Evolutionary conservation across 2,888 invertebrate species (phyloP), one percentile per base, ranked within the genome.

Genomic region (Lepidonotus clava): DNA sequence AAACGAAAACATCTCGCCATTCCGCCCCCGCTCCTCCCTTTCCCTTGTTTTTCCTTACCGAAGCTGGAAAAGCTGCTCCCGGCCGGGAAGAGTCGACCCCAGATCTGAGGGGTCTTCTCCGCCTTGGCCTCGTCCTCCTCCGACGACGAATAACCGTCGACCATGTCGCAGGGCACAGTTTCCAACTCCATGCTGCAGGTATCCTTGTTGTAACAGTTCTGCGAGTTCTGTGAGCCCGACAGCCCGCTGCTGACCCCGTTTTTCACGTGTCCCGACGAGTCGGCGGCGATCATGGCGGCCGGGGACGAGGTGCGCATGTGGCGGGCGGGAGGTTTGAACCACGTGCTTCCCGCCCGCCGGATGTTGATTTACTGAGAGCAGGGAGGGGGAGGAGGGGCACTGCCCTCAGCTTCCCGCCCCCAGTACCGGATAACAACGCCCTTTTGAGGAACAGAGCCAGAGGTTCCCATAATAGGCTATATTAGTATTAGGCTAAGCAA

Each of bases 71-170:
- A 93, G 87, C 92, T 91, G 61, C 90, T 85, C 0, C 92, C 92
- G 5, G 93, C 90, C 0, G 93, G 93, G 86, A 93, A 92, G 14
- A 93, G 88, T 77, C 92, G 87, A 4, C 92, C 93, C 93, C 93
- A 93, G 0, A 89, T 77, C 0, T 89, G 87, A n/a, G n/a, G n/a
- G 0, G 87, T 88, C 0, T 89, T 87, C 5, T 88, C 88, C 38
- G 88, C 88, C 14, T 90, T 90, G 0, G 91, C 91, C 21, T 92
- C 92, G 28, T 92, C 92, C 40, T 90, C 91, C n/a, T n/a, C n/a
- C n/a, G n/a, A n/a, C 14, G 67, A 86, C 46, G 87, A 90, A 21
- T 91, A 90, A n/a, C 91, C 92, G 76, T 92, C 92, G 1, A 90
- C 86, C 28, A 92, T 89, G 88, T 93, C 93, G 40, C 92, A 91